Base-by-base conservation (phyloP, 2,888 invertebrate species). In the Drosophila mimica region DNA sequence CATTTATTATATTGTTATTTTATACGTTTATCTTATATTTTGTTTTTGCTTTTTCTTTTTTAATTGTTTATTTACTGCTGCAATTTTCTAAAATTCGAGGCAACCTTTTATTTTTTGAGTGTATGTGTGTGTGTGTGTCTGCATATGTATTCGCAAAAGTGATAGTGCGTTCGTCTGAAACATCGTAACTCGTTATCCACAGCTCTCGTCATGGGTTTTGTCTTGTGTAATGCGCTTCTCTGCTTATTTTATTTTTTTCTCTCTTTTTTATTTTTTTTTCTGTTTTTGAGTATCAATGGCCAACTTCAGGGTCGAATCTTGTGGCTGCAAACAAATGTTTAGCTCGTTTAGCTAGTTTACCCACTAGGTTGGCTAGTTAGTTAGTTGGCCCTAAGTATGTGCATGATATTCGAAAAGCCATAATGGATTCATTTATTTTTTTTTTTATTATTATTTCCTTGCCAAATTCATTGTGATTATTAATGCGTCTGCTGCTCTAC, bases 281-380 rank as follows among this genome's bases (percentile, higher is more conserved):
- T 20, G 7, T 30, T 46, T 59, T 36, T 31, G 34, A 54, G 54
- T 54, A 54, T 40, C 74, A 70, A 62, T 64, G 67, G 40, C 71
- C 80, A 70, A 38, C 80, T 76, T 78, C 72, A 80, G 80, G 80
- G 78, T 72, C 76, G 72, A 68, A 62, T 62, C 61, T 33, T 34
- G n/a, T n/a, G 46, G 63, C 46, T 63, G 52, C 34, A 40, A 31
- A 53, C 46, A 53, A 33, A 70, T 28, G 36, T 51, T 63, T 48
- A 53, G 65, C 34, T 58, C 46, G 28, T 31, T 57, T 33, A 25
- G 58, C 60, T 33, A 52, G 28, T 40, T 57, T 30, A 28, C 51
- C 60, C 13, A 56, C 52, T 20, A 34, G 59, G n/a, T 54, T 56
- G 34, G 54, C 49, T 56, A 57, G 62, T 53, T 56, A 57, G 62